phyloP scores from a whole-genome alignment of 2,113 vertebrate species.

The Rhabdomys dilectus region DNA sequence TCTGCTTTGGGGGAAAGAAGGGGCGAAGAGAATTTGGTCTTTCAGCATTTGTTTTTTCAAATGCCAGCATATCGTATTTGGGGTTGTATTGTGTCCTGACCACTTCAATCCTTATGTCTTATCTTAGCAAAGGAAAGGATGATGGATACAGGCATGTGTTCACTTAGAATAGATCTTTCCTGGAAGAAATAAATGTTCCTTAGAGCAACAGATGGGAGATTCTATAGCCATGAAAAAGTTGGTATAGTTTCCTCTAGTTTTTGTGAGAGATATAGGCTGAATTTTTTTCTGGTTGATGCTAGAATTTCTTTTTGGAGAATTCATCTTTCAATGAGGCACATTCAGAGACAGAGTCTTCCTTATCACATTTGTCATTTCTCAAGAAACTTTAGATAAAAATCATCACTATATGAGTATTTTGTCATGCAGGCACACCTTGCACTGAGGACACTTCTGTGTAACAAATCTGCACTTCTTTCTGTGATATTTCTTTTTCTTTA shows the following conservation, averaged over 20 bases:
- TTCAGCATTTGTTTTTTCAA: neutral
- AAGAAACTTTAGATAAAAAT: neutral
- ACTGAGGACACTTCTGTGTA: neutral
- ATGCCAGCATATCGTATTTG: neutral
- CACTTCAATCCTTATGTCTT: neutral
- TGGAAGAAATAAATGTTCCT: neutral
- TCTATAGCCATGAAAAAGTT: neutral
- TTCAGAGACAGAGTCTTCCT: neutral
- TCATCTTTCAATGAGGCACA: neutral
- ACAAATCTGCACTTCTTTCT: conserved; percentile 1
- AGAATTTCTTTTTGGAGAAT: neutral
- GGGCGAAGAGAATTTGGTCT: neutral
- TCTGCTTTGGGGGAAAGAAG: neutral
- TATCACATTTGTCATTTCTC: neutral
- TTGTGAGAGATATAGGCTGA: neutral
- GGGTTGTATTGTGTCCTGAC: neutral
- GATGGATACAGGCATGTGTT: neutral
- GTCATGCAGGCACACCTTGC: neutral
- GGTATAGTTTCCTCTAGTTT: neutral
- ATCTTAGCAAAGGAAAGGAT: neutral
- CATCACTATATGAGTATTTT: neutral
- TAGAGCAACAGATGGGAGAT: neutral
- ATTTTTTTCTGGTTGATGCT: neutral
- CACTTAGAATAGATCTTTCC: neutral
- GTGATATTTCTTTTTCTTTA: neutral